A percentile compares a stretch with the other conserved stretches of the same genome.
phyloP scores from a whole-genome alignment of 2,888 invertebrate genomes.

The Drosophila gaucha region DNA sequence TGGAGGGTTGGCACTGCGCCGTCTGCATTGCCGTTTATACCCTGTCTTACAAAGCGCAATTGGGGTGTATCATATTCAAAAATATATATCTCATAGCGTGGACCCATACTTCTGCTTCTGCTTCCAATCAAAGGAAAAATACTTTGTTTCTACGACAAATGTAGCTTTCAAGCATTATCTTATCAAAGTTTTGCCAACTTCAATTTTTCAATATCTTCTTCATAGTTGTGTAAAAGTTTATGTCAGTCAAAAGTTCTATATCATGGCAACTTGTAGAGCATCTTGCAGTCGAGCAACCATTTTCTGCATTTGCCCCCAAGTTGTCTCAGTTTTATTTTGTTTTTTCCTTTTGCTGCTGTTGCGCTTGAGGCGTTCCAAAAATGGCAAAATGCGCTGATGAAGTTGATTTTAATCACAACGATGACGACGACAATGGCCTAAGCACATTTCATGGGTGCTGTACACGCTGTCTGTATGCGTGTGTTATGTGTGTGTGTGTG shows the following conservation, averaged over 20 bases:
- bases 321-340: slow-evolving; percentile 14
- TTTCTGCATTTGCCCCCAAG: slow-evolving; percentile 6
- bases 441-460: slow-evolving; percentile 19
- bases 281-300: neutral
- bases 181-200: no score
- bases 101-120: no score
- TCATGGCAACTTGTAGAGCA: slow-evolving; percentile 7
- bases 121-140: no score
- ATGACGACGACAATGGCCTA: slow-evolving; percentile 23
- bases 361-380: slow-evolving; percentile 53
- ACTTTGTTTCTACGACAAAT: no score
- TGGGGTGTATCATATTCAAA: neutral
- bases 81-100: no score
- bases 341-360: slow-evolving; percentile 25
- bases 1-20: slow-evolving; percentile 14
- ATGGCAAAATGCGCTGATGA: slow-evolving; percentile 56
- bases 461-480: neutral
- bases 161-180: no score
- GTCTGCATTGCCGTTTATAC: slow-evolving; percentile 1
- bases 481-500: slow-evolving; percentile 1
- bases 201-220: no score
- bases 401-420: slow-evolving; percentile 54
- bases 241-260: no score
- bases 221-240: no score
- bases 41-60: neutral